Base-by-base conservation (phyloP, 2,888 invertebrate genomes). In the Volucella inanis region DNA sequence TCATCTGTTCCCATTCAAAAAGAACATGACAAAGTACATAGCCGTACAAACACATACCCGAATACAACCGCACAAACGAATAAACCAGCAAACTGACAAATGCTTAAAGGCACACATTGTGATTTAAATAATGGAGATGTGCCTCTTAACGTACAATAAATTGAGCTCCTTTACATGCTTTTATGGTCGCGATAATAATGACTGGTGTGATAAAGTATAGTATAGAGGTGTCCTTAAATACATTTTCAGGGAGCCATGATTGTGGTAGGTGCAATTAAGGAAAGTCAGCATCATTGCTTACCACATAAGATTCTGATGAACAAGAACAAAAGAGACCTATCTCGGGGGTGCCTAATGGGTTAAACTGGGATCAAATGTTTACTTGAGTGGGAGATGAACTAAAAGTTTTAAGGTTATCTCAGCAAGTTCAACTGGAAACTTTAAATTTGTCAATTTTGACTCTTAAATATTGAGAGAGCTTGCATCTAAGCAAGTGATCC, bases 111-210 rank as follows among this genome's bases (percentile, higher is more conserved):
- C 43, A 43, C 31, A 31, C 31, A 4, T 31, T 31, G 6, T 31
- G 31, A 31, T 31, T 31, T 31, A 43, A 43, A 43, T 12, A 12
- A 43, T 54, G 54, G 11, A 43, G 18, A 12, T 43, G 59, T 12
- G 18, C 12, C 18, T 18, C 59, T 59, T 43, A 2, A 59, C 14
- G 18, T 18, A 59, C n/a, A n/a, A n/a, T n/a, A n/a, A 8, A 59
- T 18, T 43, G 59, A 31, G 45, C 38, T 45, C 22, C 43, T 67
- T 45, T 45, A 31, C 11, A 55, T 67, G 54, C 50, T 65, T 65
- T 8, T n/a, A 18, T 65, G 18, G 67, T 15, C 31, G 31, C 38
- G 45, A 54, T 15, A 38, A 38, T 68, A 55, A 68, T 55, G 55
- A 47, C 22, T 11, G 4, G 52, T 65, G 11, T 22, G 41, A 54